Conservation (phyloP, 2,888 invertebrate species). For the Drosophila leonis region DNA sequence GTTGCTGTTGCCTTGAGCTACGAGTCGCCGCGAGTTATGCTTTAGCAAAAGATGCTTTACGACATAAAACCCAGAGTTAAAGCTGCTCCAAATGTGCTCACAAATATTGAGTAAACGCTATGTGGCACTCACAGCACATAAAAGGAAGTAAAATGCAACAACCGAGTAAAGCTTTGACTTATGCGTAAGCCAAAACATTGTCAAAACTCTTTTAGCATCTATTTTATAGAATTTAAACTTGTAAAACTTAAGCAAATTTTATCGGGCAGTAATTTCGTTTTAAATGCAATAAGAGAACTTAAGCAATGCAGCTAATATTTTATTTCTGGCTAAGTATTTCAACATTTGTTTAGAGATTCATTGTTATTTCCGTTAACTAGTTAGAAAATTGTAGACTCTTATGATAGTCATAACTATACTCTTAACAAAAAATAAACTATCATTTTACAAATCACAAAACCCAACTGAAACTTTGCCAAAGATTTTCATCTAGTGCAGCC, state of each 20-base stretch:
- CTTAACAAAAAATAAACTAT: not conserved
- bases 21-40: slow-evolving; percentile 37
- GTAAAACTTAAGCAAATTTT: not conserved
- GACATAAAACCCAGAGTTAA: slow-evolving; percentile 48
- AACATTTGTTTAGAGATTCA: not conserved
- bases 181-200: slow-evolving; percentile 1
- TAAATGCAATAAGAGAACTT: too few relatives aligned
- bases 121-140: slow-evolving; percentile 16
- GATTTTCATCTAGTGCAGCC: slow-evolving; percentile 13
- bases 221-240: not conserved
- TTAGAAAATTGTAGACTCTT: not conserved
- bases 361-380: not conserved
- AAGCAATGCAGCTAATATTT: not conserved
- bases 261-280: not conserved
- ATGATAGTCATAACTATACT: not conserved
- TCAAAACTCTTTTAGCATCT: not conserved
- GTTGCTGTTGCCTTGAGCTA: slow-evolving; percentile 20
- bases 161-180: slow-evolving; percentile 13
- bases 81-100: slow-evolving; percentile 31
- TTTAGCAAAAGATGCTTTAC: slow-evolving; percentile 46
- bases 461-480: not conserved
- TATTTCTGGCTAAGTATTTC: not conserved
- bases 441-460: not conserved
- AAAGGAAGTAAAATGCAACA: slow-evolving; percentile 3
- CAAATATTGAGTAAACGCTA: slow-evolving; percentile 28